Conservation (phyloP, 2,888 invertebrate genomes). For the Ellobium chinense region DNA sequence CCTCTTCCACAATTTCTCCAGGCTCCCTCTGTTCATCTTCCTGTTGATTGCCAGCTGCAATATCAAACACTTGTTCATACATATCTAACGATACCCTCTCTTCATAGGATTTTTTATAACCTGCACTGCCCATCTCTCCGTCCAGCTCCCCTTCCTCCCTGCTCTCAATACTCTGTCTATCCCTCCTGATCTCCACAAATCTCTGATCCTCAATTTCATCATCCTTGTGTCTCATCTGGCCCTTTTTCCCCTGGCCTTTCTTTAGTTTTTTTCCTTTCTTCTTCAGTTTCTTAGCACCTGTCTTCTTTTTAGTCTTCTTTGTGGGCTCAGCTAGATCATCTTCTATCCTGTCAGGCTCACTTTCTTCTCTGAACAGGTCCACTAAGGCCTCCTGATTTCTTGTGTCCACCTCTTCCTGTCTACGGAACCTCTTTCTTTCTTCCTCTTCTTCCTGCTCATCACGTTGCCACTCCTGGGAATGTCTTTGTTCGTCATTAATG, state of each 20-base stretch:
- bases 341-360: conserved; percentile 32
- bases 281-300: conserved; percentile 25
- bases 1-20: conserved; percentile 39
- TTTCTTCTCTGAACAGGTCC: conserved; percentile 36
- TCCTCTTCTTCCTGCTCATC: background rate
- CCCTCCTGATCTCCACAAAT: conserved; percentile 41
- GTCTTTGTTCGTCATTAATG: background rate
- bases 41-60: conserved; percentile 17
- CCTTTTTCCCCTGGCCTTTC: conserved; percentile 38
- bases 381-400: conserved; percentile 33
- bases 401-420: conserved; percentile 30
- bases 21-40: conserved; percentile 42
- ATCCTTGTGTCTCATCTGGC: background rate
- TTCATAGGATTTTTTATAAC: background rate
- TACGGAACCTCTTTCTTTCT: conserved; percentile 6
- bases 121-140: background rate
- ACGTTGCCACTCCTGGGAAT: no score
- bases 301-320: conserved; percentile 35
- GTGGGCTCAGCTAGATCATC: conserved; percentile 30
- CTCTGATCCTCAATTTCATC: conserved; percentile 28
- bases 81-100: conserved; percentile 12
- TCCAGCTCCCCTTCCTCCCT: conserved; percentile 38
- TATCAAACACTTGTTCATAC: background rate
- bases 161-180: conserved; percentile 23
- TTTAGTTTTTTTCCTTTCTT: conserved; percentile 42